Evolutionary conservation across 2,888 invertebrate genomes (phyloP), one percentile per base, ranked within the genome.

Genomic region (Drosophila pseudotalamancana): DNA sequence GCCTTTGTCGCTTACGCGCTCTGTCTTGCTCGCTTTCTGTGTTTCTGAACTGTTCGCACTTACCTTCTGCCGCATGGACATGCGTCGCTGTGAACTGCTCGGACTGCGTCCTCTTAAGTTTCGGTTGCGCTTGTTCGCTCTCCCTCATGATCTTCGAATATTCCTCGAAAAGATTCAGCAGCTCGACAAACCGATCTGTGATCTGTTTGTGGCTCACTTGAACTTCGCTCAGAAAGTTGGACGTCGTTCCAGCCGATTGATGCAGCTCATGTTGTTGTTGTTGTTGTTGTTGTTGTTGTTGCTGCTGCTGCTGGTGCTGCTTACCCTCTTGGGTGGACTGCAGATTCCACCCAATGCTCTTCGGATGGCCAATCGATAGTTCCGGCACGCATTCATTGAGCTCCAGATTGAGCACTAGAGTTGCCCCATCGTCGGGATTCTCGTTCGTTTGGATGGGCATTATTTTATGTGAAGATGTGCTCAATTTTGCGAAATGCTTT

Each of bases 121-220:
- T 59, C 1, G 66, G 51, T 12, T 49, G 55, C 11, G 9, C 42
- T 23, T 66, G 50, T 8, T 68, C 66, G 25, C 4, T 67, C 8
- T 56, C 45, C n/a, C 18, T 57, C 14, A 74, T 34, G 19, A 74
- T 51, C 25, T 50, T 59, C 1, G 72, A 54, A 21, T 82, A 82
- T 9, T 59, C 67, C 25, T 85, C 80, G 8, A 82, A 72, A 4
- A 79, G 50, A 14, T 57, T 63, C 4, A 85, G 59, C 5, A 82
- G 66, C 34, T 82, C 79, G 1, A 40, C 50, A 23, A 82, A 82
- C 0, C 77, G 72, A 27, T 75, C 61, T 8, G 48, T 68, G n/a
- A 85, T 85, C 19, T 70, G 64, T 16, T 57, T 57, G 48, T 79
- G 77, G 11, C 63, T 79, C 4, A 67, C 49, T 5, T 77, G 68